Conservation (phyloP, 92 coral and sea anemone genomes). For the Phenganax stokvisi region DNA sequence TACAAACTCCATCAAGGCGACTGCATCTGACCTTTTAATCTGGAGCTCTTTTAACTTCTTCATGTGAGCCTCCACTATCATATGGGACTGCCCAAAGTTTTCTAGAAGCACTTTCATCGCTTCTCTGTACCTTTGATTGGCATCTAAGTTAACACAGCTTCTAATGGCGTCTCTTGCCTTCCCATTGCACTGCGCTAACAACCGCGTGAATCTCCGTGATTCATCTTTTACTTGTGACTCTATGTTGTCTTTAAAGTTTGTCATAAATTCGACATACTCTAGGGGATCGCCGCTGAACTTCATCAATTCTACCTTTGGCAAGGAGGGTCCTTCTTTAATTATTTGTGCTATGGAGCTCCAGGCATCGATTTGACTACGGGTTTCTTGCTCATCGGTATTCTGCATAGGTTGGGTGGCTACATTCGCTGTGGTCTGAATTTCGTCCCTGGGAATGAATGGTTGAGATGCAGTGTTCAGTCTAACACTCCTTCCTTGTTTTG, state of each 20-base stretch:
- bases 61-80: slow-evolving; percentile 64
- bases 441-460: background rate
- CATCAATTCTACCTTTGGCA: slow-evolving; percentile 53
- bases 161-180: slow-evolving; percentile 59
- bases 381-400: background rate
- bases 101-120: slow-evolving; percentile 50
- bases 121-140: slow-evolving; percentile 46
- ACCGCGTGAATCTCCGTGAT: slow-evolving; percentile 56
- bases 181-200: slow-evolving; percentile 60
- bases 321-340: slow-evolving; percentile 49
- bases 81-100: slow-evolving; percentile 71
- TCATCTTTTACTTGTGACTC: slow-evolving; percentile 59
- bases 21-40: slow-evolving; percentile 52
- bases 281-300: slow-evolving; percentile 53
- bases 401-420: background rate
- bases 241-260: slow-evolving; percentile 50
- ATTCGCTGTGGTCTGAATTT: background rate
- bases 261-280: slow-evolving; percentile 49
- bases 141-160: slow-evolving; percentile 57
- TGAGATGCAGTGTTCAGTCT: background rate
- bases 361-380: background rate
- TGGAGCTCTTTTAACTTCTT: slow-evolving; percentile 53
- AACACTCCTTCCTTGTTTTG: background rate
- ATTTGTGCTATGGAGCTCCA: slow-evolving; percentile 24
- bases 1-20: slow-evolving; percentile 61